Base-by-base conservation (phyloP, 2,797 vertebrate genomes). In the Acanthis flammea region DNA sequence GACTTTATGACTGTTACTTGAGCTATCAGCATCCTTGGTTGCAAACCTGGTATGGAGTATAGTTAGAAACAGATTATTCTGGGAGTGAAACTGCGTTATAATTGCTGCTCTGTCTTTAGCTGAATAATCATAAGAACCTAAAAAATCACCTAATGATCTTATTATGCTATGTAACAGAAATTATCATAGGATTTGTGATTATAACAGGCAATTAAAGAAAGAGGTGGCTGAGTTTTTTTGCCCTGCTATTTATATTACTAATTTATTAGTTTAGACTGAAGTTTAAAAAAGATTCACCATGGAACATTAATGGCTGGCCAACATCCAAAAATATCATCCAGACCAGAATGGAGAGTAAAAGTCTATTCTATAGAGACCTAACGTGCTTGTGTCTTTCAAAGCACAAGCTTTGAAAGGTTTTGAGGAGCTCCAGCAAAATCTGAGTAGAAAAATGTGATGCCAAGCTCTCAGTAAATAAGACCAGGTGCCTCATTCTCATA, bases 221-320 rank as follows among this genome's bases (percentile, higher is more conserved):
- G 33, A 78, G 7, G 2, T 63, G n/a, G 12, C 24, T 51, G 21
- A 2, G 1, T 0, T 7, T 55, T 60, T n/a, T 5, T 4, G 4
- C 13, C 11, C 16, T 53, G 19, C 0, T 2, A 22, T 60, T 88
- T 74, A 30, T 58, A 33, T 74, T 73, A 33, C 16, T 62, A 9
- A 80, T 60, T 47, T 31, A 31, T 67, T 83, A 31, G 6, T 54
- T 88, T 80, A 74, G 51, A 21, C 41, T 88, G 44, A 51, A 74
- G 58, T 88, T 66, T 41, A 5, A n/a, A 85, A 61, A 83, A 78
- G 4, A 67, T 33, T 83, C 16, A 54, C n/a, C 13, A 24, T 2
- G 41, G 41, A 85, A 57, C 1, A 7, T 47, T n/a, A 75, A 45
- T 14, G 61, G 16, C 24, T 74, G 42, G n/a, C 15, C 8, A 57